These are phyloP conservation scores for Pharmacophagus antenor DNA, from an alignment of 2,888 invertebrate genomes.

Conservation along the genomic window DNA sequence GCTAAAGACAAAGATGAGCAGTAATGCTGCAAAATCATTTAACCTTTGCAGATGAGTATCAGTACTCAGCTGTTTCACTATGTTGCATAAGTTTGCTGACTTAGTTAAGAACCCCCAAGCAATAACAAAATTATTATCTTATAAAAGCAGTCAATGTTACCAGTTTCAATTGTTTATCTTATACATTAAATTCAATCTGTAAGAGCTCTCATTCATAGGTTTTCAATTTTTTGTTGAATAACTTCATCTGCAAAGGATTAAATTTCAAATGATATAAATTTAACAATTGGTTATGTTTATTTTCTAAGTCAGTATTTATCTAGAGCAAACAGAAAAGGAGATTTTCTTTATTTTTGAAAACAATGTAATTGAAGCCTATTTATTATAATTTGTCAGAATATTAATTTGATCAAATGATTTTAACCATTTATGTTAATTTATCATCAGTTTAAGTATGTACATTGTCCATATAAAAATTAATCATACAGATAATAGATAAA, in stretches of 20 bases:
- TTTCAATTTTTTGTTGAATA: too few species aligned
- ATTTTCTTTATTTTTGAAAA: slow-evolving; percentile 2
- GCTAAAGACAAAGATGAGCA: slow-evolving; percentile 99
- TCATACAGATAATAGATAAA: not conserved
- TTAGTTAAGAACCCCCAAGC: too few species aligned
- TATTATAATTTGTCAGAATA: not conserved
- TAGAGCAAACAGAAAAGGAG: not conserved
- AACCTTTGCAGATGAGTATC: too few species aligned
- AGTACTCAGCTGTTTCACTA: too few species aligned
- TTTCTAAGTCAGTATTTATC: slow-evolving; percentile 17
- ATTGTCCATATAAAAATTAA: too few species aligned
- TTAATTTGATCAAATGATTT: not conserved
- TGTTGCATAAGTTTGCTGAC: too few species aligned
- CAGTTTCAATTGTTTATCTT: too few species aligned
- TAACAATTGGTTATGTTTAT: slow-evolving; percentile 17
- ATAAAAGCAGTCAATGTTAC: too few species aligned
- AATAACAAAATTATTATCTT: too few species aligned
- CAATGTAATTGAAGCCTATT: not conserved
- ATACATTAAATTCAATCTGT: too few species aligned
- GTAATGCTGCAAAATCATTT: slow-evolving; percentile 60
- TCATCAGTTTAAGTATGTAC: not conserved
- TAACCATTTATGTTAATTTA: not conserved
- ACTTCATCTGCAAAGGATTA: too few species aligned
- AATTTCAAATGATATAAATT: slow-evolving; percentile 6
- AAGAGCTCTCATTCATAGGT: too few species aligned